Evolutionary conservation across 2,888 invertebrate genomes (phyloP).

Genomic region (Drosophila paracracens): DNA sequence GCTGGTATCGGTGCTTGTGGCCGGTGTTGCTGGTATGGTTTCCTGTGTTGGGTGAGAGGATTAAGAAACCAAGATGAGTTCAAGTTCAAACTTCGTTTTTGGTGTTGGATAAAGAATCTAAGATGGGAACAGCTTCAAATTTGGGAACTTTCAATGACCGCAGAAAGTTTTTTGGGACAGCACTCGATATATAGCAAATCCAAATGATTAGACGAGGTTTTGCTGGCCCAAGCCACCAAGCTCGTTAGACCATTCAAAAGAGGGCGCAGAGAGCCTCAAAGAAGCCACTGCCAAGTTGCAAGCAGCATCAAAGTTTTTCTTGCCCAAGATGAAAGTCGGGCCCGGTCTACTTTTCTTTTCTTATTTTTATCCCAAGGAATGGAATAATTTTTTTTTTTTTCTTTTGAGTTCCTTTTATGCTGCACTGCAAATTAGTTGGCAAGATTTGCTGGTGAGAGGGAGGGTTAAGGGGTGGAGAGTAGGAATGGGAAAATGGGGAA

Average conservation of each 20-base stretch:
- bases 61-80: conserved; percentile 29
- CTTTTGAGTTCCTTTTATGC: conserved; percentile 62
- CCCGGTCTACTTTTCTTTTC: conserved; percentile 42
- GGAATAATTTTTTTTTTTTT: conserved; percentile 1
- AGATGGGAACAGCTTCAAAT: conserved; percentile 36
- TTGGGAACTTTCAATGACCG: conserved; percentile 64
- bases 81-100: conserved; percentile 14
- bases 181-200: conserved; percentile 74
- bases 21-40: conserved; percentile 82
- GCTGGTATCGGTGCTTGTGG: conserved; percentile 75
- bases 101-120: conserved; percentile 3
- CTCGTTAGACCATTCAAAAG: conserved; percentile 74
- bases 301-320: conserved; percentile 61
- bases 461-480: neutral
- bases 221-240: conserved; percentile 13
- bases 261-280: conserved; percentile 69
- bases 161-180: conserved; percentile 71
- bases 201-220: conserved; percentile 70
- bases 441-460: conserved; percentile 18
- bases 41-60: conserved; percentile 62
- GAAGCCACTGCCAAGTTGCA: conserved; percentile 32
- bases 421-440: conserved; percentile 74
- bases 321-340: conserved; percentile 63
- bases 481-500: neutral
- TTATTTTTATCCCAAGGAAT: conserved; percentile 39